Conservation (phyloP, 2,888 invertebrate species). For the Saturnia pavonia region DNA sequence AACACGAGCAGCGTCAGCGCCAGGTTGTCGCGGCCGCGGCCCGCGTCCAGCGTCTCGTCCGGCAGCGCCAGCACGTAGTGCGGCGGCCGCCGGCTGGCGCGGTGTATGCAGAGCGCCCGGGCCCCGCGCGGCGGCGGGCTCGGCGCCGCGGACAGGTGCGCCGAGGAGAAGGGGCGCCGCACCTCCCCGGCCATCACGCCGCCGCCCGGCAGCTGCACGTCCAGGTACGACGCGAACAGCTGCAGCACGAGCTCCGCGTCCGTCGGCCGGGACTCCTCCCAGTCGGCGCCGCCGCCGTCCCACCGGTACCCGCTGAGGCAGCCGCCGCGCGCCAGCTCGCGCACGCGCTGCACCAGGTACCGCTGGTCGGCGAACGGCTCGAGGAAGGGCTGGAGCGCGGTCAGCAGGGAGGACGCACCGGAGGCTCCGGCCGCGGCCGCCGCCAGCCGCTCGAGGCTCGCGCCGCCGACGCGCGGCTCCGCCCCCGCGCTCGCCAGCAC, state of each 20-base stretch:
- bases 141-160: slow-evolving; percentile 30
- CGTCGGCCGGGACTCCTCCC: slow-evolving; percentile 92
- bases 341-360: slow-evolving; percentile 90
- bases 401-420: slow-evolving; percentile 40
- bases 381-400: slow-evolving; percentile 87
- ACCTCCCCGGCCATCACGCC: slow-evolving; percentile 57
- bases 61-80: slow-evolving; percentile 86
- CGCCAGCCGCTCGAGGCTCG: slow-evolving; percentile 36
- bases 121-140: slow-evolving; percentile 81
- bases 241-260: slow-evolving; percentile 94
- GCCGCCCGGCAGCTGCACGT: slow-evolving; percentile 85
- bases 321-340: slow-evolving; percentile 89
- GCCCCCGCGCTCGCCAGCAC: slow-evolving; percentile 65
- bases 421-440: slow-evolving; percentile 60
- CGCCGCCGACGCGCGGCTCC: slow-evolving; percentile 59
- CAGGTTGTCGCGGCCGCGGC: slow-evolving; percentile 90
- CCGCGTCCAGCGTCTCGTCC: slow-evolving; percentile 49
- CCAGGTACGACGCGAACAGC: slow-evolving; percentile 92
- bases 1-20: slow-evolving; percentile 90
- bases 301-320: slow-evolving; percentile 95
- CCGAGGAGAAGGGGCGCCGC: slow-evolving; percentile 52
- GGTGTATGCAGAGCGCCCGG: slow-evolving; percentile 62
- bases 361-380: slow-evolving; percentile 92
- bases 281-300: slow-evolving; percentile 91
- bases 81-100: slow-evolving; percentile 73